A percentile compares a stretch with the other conserved stretches of the same genome.
phyloP scores from a whole-genome alignment of 2,797 vertebrate genomes.

The Neopelma chrysocephalum region DNA sequence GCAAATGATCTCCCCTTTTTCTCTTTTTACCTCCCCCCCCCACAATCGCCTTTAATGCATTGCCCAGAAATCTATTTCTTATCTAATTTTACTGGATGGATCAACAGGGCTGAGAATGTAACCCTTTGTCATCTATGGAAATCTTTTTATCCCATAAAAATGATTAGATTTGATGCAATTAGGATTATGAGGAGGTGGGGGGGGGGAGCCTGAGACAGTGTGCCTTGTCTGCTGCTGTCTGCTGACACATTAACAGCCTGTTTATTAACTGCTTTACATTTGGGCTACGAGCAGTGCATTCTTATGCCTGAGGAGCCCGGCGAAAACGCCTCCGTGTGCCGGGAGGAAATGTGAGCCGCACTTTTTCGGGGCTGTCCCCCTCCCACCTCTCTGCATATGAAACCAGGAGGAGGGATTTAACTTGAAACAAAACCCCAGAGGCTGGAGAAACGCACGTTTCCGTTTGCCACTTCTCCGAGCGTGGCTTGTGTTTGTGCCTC shows the following conservation, averaged over 20 bases:
- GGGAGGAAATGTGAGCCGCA: not conserved
- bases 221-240: constrained; percentile 14
- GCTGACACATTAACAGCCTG: constrained; percentile 63
- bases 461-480: fast-evolving
- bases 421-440: not conserved
- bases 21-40: not conserved
- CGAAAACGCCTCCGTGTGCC: not conserved
- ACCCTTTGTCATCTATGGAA: constrained; percentile 66
- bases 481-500: not conserved
- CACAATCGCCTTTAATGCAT: not conserved
- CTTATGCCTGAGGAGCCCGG: not conserved
- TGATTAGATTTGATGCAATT: constrained; percentile 71
- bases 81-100: constrained; percentile 60
- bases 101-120: constrained; percentile 59
- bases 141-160: constrained; percentile 76
- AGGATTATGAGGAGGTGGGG: constrained; percentile 60
- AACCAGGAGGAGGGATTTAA: constrained; percentile 28
- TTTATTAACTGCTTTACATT: constrained; percentile 50
- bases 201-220: not conserved
- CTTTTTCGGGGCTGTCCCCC: constrained; percentile 1
- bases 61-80: constrained; percentile 54
- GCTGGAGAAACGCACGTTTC: not conserved
- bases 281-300: not conserved
- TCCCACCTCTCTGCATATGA: constrained; percentile 34
- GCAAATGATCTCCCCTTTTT: constrained; percentile 37